Base-by-base conservation (phyloP, 2,113 vertebrate species). In the Lophotis ruficrista region DNA sequence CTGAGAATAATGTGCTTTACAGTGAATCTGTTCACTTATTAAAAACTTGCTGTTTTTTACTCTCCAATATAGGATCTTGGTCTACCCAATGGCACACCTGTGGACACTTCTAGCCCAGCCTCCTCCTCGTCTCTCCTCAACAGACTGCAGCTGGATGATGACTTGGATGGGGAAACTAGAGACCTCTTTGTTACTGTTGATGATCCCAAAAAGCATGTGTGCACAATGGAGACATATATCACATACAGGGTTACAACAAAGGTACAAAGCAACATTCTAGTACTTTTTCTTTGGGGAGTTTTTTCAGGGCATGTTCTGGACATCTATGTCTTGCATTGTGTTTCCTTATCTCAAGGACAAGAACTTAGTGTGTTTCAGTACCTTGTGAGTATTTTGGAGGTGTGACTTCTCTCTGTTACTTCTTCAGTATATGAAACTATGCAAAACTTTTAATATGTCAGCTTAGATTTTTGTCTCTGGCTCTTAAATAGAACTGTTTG, bases 181-280 rank as follows among this genome's bases (percentile, higher is more conserved):
- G 99, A 99, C 96, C 98, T 99, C n/a, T 99, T 99, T 86, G 99
- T 99, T 95, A 99, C 99, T 0, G 99, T 99, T 7, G 99, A 99
- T 57, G 99, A 99, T 89, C 99, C 99, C 28, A 99, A 99, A 98
- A 99, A 99, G 91, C 99, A 99, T 0, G 99, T 99, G 41, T 99
- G 99, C 89, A 99, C 99, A 7, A 99, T 99, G 99, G 99, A 99
- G 97, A 99, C 99, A 0, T 99, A 99, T 89, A 99, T 99, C 97
- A 99, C 99, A 1, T 99, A 99, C 95, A 98, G 99, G 95, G 99
- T 99, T 96, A 99, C 99, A 81, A 99, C 99, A 83, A 99, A 99
- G 98, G 99, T 99, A 97, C 82, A 96, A 50, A 65, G 14, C 43
- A 72, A 22, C 6, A 2, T 66, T 84, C 6, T 85, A 48, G 5